phyloP scores from a whole-genome alignment of 92 coral and sea anemone species.

The Pocillopora meandrina region DNA sequence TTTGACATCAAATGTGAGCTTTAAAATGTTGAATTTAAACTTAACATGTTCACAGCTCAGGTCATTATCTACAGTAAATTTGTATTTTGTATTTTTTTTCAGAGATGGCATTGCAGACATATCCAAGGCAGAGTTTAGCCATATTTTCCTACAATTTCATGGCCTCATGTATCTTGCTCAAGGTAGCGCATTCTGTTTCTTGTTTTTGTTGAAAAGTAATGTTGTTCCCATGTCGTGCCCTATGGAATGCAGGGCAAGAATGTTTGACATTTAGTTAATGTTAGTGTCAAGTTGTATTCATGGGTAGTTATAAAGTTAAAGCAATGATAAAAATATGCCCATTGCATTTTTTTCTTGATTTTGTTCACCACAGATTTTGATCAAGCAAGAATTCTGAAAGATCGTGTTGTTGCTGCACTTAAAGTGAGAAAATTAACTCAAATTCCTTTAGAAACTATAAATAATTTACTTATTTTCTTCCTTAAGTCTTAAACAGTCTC shows the following conservation, averaged over 20 bases:
- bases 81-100: neutral
- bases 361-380: slow-evolving; percentile 60
- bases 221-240: no score
- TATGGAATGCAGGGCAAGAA: no score
- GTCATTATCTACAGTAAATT: neutral
- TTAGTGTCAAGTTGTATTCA: no score
- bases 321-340: no score
- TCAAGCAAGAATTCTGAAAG: slow-evolving; percentile 76
- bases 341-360: neutral
- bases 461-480: neutral
- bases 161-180: slow-evolving; percentile 89
- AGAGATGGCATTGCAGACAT: slow-evolving; percentile 52
- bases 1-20: no score
- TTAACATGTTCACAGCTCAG: no score
- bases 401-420: slow-evolving; percentile 62
- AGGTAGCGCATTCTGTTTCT: slow-evolving; percentile 47
- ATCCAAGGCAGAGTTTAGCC: slow-evolving; percentile 80
- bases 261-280: no score
- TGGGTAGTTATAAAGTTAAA: no score
- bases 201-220: no score
- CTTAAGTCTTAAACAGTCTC: neutral
- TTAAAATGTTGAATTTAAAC: no score
- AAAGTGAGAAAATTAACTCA: slow-evolving; percentile 51
- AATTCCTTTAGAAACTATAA: neutral
- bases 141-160: slow-evolving; percentile 84